Percentiles rank a stretch among this genome's conserved stretches.
Evolutionary conservation across 2,113 vertebrate genomes (phyloP).

Genomic region (Corythaeola cristata): DNA sequence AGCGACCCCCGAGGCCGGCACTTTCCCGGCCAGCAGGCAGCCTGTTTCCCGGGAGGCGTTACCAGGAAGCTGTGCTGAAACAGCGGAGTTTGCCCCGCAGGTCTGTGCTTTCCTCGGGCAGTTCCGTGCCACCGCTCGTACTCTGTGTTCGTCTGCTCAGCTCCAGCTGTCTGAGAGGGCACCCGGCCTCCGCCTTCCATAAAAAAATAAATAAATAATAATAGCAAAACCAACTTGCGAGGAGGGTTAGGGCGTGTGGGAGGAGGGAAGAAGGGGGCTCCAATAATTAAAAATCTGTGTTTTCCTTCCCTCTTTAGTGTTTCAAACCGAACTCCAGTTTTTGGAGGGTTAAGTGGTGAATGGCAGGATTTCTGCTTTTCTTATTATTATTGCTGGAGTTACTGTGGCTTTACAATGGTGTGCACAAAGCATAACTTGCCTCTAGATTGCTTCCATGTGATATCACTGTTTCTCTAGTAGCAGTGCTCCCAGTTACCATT

Average conservation of each 20-base stretch:
- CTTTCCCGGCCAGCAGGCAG: accelerated
- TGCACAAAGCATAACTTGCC: neutral
- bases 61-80: neutral
- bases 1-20: accelerated
- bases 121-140: accelerated
- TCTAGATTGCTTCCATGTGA: accelerated
- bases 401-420: accelerated
- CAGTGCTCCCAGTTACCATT: accelerated
- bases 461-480: neutral
- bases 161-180: no score
- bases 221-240: accelerated
- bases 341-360: neutral
- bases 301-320: neutral
- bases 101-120: accelerated
- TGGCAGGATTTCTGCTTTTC: neutral
- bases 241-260: accelerated
- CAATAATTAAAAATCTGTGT: neutral
- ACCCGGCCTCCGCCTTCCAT: neutral
- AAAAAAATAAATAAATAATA: no score
- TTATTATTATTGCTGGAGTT: neutral
- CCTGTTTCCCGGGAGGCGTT: accelerated
- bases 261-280: accelerated
- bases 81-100: accelerated
- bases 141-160: accelerated
- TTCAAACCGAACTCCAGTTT: neutral